Evolutionary conservation across 2,888 invertebrate species (phyloP), one percentile per base, ranked within the genome.

Genomic region (Nomada flava): DNA sequence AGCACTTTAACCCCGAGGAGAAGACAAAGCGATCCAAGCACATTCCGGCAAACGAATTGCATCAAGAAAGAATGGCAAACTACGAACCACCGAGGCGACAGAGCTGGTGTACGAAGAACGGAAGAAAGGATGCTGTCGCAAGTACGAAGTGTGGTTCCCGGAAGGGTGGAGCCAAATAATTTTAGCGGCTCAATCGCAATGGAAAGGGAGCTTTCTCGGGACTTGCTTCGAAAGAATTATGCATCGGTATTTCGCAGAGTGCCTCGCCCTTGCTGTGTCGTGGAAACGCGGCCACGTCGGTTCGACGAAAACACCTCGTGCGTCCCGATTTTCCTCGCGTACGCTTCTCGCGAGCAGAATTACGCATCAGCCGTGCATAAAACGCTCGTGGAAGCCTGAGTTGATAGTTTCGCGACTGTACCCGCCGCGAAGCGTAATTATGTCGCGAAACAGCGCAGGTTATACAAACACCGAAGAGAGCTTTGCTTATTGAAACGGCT

Each of bases 171-270:
- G 86, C 83, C 88, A 88, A 88, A 89, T 91, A 90, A 90, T 89
- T 91, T 89, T 80, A 75, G 84, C 65, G 82, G 89, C 82, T 88
- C 86, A 89, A 88, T 89, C 88, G 91, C 87, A 87, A 88, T 84
- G 68, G 89, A 84, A 88, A 86, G 88, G 87, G 83, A 89, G 78
- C 79, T 79, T 83, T 87, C 85, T 88, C 84, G 59, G 71, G 83
- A n/a, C 88, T 85, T 86, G 77, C 79, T 76, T 81, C 83, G 85
- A 86, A 79, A 87, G 86, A 90, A 90, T 89, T 90, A 90, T 88
- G 90, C 89, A 89, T 90, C 86, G 88, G 80, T 89, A 88, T 83
- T 89, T 82, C 84, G 78, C n/a, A 23, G 42, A 68, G 84, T 82
- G 89, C 83, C 85, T 85, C 83, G 79, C 79, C 84, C 85, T 84